Conservation (phyloP, 2,797 vertebrate genomes). For the Catharus ustulatus region DNA sequence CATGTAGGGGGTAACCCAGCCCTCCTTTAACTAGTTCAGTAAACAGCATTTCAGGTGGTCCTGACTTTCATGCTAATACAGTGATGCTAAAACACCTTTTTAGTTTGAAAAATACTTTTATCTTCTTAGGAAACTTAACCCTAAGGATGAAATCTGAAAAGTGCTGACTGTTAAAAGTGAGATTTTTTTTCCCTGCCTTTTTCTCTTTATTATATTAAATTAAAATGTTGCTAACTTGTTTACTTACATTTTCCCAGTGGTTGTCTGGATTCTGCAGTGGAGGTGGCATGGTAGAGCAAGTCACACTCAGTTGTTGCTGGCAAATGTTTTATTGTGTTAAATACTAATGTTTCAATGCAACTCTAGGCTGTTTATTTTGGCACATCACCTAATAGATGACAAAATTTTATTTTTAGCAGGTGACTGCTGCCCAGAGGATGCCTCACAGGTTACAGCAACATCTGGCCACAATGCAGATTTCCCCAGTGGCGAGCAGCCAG, state of each 20-base stretch:
- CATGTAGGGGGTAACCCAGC: too few relatives aligned
- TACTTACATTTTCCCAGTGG: background rate
- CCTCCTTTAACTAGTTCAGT: background rate
- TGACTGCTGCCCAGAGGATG: slow-evolving; percentile 81
- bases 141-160: background rate
- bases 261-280: background rate
- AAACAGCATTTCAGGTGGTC: background rate
- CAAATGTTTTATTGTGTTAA: background rate
- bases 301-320: background rate
- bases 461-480: slow-evolving; percentile 72
- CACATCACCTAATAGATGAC: background rate
- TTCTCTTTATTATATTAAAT: background rate
- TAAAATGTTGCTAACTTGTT: background rate
- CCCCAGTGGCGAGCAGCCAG: slow-evolving; percentile 56
- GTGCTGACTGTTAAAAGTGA: background rate
- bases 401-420: slow-evolving; percentile 69
- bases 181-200: background rate
- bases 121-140: background rate
- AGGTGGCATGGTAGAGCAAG: background rate
- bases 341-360: background rate
- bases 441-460: slow-evolving; percentile 71
- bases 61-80: background rate
- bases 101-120: background rate
- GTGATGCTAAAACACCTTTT: background rate
- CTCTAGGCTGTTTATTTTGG: background rate